Evolutionary conservation across 2,797 vertebrate species (phyloP).

Genomic region (Denticeps clupeoides): DNA sequence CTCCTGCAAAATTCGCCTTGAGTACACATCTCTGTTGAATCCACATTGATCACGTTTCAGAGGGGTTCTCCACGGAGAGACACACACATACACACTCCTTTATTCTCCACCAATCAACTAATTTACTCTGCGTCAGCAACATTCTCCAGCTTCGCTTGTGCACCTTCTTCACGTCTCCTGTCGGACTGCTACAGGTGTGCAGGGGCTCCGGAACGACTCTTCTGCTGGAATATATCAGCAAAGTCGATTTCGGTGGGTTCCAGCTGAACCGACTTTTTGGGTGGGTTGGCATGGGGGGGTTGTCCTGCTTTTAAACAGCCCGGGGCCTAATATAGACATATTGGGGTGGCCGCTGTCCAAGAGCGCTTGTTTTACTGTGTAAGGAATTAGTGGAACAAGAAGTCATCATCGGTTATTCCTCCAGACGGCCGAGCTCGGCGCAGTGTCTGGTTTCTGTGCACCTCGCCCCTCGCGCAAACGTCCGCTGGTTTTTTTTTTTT

Average conservation of each 20-base stretch:
- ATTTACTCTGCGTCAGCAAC: constrained; percentile 21
- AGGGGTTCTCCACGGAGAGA: constrained; percentile 16
- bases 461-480: constrained; percentile 66
- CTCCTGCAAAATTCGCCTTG: constrained; percentile 30
- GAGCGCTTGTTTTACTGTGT: constrained; percentile 72
- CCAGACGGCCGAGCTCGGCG: constrained; percentile 68
- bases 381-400: constrained; percentile 82
- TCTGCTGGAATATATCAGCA: no score
- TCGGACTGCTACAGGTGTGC: no score
- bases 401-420: constrained; percentile 83
- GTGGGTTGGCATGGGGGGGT: constrained; percentile 30
- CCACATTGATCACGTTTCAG: constrained; percentile 30
- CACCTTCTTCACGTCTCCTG: neutral
- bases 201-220: no score
- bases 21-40: constrained; percentile 33
- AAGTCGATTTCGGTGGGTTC: constrained; percentile 4
- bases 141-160: constrained; percentile 4
- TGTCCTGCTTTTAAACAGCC: constrained; percentile 46
- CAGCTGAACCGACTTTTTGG: constrained; percentile 1
- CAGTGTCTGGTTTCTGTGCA: constrained; percentile 73
- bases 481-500: no score
- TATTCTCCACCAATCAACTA: constrained; percentile 24
- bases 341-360: constrained; percentile 76
- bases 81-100: constrained; percentile 4
- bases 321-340: constrained; percentile 64